Percentiles rank a stretch among this genome's conserved stretches.
These are phyloP conservation scores for Notodonta dromedarius DNA, from an alignment of 2,888 invertebrate genomes.

Conservation along the genomic window DNA sequence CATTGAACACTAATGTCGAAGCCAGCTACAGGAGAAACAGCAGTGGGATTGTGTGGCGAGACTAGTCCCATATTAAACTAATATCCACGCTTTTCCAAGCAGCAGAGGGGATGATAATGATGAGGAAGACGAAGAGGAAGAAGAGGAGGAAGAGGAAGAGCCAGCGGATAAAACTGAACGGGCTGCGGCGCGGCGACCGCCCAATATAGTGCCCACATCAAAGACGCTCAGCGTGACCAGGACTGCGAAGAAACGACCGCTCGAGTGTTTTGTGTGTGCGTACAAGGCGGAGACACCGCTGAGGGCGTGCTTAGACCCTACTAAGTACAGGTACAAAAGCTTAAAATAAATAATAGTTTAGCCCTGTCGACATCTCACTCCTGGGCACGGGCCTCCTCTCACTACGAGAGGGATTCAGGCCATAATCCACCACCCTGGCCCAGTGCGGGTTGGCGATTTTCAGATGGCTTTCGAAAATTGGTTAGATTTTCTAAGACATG, in stretches of 20 bases:
- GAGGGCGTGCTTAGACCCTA: constrained; percentile 70
- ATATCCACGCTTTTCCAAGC: constrained; percentile 9
- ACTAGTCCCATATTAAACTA: too few relatives aligned
- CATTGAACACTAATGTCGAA: too few relatives aligned
- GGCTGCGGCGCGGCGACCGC: constrained; percentile 40
- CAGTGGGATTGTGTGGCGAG: too few relatives aligned
- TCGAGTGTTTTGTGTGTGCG: constrained; percentile 75
- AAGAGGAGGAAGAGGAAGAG: constrained; percentile 62
- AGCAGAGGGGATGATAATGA: constrained; percentile 39
- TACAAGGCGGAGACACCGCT: constrained; percentile 66
- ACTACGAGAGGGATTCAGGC: too few relatives aligned
- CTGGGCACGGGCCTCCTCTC: too few relatives aligned
- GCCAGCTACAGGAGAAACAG: too few relatives aligned
- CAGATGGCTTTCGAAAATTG: too few relatives aligned
- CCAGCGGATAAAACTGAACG: constrained; percentile 44
- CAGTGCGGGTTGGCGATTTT: too few relatives aligned
- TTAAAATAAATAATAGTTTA: too few relatives aligned
- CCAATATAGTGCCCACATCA: constrained; percentile 35
- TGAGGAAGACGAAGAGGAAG: constrained; percentile 55
- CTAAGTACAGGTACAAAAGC: constrained; percentile 62
- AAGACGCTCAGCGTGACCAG: constrained; percentile 46
- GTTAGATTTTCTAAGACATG: too few relatives aligned
- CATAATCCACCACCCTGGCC: too few relatives aligned
- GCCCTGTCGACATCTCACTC: too few relatives aligned
- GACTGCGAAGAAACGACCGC: constrained; percentile 57